Evolutionary conservation across 2,113 vertebrate genomes (phyloP).

Genomic region (Hippoglossus stenolepis): DNA sequence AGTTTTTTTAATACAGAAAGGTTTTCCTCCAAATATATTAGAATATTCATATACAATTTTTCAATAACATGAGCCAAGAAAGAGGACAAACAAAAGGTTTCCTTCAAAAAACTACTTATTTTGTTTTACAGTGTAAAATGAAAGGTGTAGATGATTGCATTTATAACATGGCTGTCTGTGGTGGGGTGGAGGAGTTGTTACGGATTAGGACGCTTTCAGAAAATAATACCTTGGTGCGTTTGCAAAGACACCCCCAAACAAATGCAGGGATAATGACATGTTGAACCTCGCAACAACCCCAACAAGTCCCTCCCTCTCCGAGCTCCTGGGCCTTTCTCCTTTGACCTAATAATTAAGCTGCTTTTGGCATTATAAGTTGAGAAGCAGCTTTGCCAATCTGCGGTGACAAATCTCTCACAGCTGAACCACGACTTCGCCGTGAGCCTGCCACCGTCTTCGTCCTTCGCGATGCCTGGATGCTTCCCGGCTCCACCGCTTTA

Average conservation of each 20-base stretch:
- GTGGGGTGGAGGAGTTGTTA: not conserved
- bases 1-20: not conserved
- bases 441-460: conserved; percentile 6
- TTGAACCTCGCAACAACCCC: conserved; percentile 40
- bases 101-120: not conserved
- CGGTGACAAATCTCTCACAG: conserved; percentile 55
- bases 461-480: not conserved
- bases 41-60: not conserved
- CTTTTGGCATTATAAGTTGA: conserved; percentile 61
- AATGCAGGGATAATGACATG: conserved; percentile 31
- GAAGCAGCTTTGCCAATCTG: conserved; percentile 61
- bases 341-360: conserved; percentile 75
- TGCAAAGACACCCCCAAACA: conserved; percentile 26
- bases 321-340: conserved; percentile 54
- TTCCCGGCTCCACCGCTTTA: conserved; percentile 14
- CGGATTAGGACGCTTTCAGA: not conserved
- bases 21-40: not conserved
- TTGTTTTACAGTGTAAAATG: not conserved
- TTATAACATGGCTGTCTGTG: not conserved
- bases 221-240: conserved; percentile 15
- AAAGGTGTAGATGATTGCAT: not conserved
- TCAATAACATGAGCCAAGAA: not conserved
- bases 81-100: not conserved
- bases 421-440: conserved; percentile 12
- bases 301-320: not conserved